phyloP scores from a whole-genome alignment of 2,888 invertebrate genomes.

The Agelastica alni region DNA sequence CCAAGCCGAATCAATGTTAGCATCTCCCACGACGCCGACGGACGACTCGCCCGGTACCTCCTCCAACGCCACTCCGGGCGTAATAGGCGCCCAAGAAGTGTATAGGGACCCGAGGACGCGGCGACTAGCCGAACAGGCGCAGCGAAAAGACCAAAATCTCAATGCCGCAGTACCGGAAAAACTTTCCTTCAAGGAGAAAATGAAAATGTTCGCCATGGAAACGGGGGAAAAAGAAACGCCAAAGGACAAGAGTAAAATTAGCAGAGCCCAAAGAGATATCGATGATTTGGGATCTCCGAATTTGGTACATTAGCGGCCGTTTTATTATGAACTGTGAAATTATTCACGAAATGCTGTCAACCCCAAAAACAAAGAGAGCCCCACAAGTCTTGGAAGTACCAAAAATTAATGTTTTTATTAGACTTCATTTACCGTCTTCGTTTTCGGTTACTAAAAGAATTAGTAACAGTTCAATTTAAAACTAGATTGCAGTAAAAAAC shows the following conservation, averaged over 20 bases:
- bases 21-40: constrained; percentile 75
- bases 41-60: constrained; percentile 57
- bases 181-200: constrained; percentile 96
- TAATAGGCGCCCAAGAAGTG: constrained; percentile 97
- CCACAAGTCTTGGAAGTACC: too few relatives aligned
- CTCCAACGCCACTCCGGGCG: constrained; percentile 81
- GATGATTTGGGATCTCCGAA: constrained; percentile 66
- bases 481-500: too few relatives aligned
- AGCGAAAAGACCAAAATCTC: constrained; percentile 63
- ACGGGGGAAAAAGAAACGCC: constrained; percentile 92
- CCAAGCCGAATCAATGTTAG: constrained; percentile 79
- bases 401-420: too few relatives aligned
- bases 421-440: too few relatives aligned
- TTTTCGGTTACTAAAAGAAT: too few relatives aligned
- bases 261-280: constrained; percentile 92
- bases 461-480: too few relatives aligned
- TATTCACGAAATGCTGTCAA: too few relatives aligned
- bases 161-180: constrained; percentile 83
- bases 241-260: constrained; percentile 94
- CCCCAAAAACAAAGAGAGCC: too few relatives aligned
- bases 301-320: constrained; percentile 44
- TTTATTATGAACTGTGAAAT: too few relatives aligned
- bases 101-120: constrained; percentile 92
- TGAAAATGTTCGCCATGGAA: constrained; percentile 99
- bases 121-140: constrained; percentile 78